Conservation (phyloP, 2,888 invertebrate species). For the Drosophila leonis region DNA sequence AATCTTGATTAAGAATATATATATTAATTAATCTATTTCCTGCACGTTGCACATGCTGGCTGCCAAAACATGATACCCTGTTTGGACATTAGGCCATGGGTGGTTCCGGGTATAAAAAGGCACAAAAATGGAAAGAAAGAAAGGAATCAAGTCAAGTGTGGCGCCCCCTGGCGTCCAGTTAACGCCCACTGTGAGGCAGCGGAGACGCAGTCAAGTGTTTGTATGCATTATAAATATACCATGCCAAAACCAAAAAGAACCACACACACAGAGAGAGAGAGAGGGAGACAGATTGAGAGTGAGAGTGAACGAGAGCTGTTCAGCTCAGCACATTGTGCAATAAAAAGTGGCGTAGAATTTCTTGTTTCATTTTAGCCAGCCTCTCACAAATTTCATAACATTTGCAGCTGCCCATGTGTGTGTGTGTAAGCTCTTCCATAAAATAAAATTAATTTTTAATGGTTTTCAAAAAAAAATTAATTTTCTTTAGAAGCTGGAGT, state of each 20-base stretch:
- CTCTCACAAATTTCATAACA: slow-evolving; percentile 56
- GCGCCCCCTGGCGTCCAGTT: slow-evolving; percentile 66
- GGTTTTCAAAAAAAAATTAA: slow-evolving; percentile 79
- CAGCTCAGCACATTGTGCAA: slow-evolving; percentile 40
- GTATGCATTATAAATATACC: slow-evolving; percentile 78
- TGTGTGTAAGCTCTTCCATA: slow-evolving; percentile 53
- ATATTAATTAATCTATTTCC: neutral
- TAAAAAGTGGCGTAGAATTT: slow-evolving; percentile 56
- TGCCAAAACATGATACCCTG: neutral
- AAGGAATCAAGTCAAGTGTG: slow-evolving; percentile 76
- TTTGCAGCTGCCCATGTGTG: slow-evolving; percentile 48
- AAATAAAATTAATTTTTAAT: slow-evolving; percentile 82
- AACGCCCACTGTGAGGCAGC: slow-evolving; percentile 62
- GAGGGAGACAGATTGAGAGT: neutral
- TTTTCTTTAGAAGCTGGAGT: slow-evolving; percentile 67
- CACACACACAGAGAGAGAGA: slow-evolving; percentile 4
- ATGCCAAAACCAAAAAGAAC: slow-evolving; percentile 51
- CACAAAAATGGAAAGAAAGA: slow-evolving; percentile 52
- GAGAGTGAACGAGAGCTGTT: neutral
- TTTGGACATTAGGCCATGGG: neutral
- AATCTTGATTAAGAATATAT: neutral
- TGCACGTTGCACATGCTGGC: neutral
- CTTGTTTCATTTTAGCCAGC: slow-evolving; percentile 49
- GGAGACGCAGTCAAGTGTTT: slow-evolving; percentile 69
- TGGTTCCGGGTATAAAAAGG: slow-evolving; percentile 20